Conservation (phyloP, 2,797 vertebrate genomes). For the Argya squamiceps region DNA sequence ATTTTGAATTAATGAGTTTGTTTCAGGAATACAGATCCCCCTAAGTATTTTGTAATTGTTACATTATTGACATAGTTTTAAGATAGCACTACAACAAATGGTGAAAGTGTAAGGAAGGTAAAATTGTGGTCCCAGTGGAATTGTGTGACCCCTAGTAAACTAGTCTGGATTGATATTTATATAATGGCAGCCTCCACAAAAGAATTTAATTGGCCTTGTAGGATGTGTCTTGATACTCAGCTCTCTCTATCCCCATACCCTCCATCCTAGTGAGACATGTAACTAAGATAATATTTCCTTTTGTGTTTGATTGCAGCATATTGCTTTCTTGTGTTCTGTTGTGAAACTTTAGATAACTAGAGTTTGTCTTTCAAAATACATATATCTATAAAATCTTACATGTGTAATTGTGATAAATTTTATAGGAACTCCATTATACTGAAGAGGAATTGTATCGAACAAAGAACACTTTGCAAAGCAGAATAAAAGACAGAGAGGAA, state of each 20-base stretch:
- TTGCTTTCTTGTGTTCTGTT: not conserved
- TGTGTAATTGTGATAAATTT: not conserved
- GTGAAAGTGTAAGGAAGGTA: not conserved
- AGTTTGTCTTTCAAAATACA: not conserved
- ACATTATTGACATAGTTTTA: not conserved
- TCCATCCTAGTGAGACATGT: not conserved
- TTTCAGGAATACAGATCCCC: not conserved
- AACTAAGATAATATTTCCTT: not conserved
- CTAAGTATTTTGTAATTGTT: not conserved
- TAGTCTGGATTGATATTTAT: not conserved
- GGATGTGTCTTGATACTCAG: not conserved
- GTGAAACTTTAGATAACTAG: not conserved
- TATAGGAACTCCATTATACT: slow-evolving; percentile 88
- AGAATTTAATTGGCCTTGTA: not conserved
- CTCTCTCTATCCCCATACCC: fast-evolving
- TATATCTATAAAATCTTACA: not conserved
- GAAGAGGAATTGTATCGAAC: slow-evolving; percentile 92
- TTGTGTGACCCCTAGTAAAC: not conserved
- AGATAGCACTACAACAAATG: not conserved
- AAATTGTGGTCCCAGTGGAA: not conserved
- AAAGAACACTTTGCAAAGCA: slow-evolving; percentile 89
- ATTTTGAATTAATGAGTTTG: not conserved
- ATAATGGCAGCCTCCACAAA: not conserved
- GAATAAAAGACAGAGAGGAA: slow-evolving; percentile 94
- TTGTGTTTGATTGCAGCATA: not conserved